Conservation (phyloP, 2,113 vertebrate species). For the Callorhinus ursinus region DNA sequence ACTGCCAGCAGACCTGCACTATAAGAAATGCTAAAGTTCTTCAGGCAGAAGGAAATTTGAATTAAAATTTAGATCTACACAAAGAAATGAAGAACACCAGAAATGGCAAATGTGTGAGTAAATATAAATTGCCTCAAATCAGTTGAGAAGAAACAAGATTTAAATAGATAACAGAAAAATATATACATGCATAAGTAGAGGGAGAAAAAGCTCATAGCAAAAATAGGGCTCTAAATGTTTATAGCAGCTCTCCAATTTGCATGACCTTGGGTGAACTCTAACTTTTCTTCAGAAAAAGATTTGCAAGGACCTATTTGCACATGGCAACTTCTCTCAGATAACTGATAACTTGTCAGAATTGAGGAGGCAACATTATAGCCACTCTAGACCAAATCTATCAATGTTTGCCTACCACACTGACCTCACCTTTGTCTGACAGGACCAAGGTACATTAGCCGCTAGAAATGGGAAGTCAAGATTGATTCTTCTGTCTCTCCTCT, state of each 20-base stretch:
- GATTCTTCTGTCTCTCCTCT: neutral
- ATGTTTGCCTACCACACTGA: neutral
- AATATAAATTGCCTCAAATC: neutral
- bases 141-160: neutral
- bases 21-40: neutral
- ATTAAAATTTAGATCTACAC: neutral
- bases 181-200: neutral
- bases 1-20: neutral
- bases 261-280: neutral
- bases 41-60: slow-evolving; percentile 10
- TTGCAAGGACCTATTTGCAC: neutral
- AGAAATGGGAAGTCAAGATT: neutral
- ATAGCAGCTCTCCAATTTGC: neutral
- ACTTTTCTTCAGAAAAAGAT: neutral
- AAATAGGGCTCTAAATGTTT: neutral
- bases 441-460: neutral
- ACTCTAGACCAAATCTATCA: neutral
- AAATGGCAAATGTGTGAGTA: neutral
- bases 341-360: neutral
- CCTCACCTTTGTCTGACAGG: neutral
- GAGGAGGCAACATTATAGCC: neutral
- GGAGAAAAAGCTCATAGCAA: neutral
- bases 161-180: neutral
- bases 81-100: neutral
- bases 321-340: neutral